Conservation (phyloP, 2,797 vertebrate species). For the Bovichtus diacanthus region DNA sequence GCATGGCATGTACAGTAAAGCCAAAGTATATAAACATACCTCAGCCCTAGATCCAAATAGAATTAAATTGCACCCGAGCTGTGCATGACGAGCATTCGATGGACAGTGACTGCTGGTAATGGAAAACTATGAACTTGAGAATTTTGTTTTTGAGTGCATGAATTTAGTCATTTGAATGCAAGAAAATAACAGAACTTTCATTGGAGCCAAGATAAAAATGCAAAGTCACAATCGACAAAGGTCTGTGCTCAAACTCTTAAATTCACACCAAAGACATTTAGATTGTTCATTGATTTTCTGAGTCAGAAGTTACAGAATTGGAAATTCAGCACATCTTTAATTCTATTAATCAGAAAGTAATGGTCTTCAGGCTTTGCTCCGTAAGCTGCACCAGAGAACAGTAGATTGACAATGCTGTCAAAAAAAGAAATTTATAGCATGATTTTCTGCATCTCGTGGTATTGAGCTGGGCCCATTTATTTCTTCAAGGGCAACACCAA, state of each 20-base stretch:
- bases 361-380: not conserved
- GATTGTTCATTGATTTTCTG: constrained; percentile 27
- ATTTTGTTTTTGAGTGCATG: not conserved
- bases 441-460: constrained; percentile 28
- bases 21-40: not conserved
- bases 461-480: constrained; percentile 34
- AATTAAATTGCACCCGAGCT: not conserved
- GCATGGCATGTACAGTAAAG: not conserved
- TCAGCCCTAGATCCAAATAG: not conserved
- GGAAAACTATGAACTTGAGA: not conserved
- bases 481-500: constrained; percentile 57
- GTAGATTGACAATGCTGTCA: constrained; percentile 38
- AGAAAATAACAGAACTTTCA: not conserved
- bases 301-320: constrained; percentile 16
- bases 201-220: not conserved
- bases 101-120: not conserved
- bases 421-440: constrained; percentile 41
- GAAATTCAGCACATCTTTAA: constrained; percentile 29
- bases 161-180: not conserved
- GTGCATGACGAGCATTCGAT: not conserved
- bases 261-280: constrained; percentile 10
- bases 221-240: constrained; percentile 2
- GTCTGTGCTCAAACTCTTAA: not conserved
- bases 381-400: constrained; percentile 9
- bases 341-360: constrained; percentile 22